Percentiles rank a stretch among this genome's conserved stretches.
Evolutionary conservation across 2,113 vertebrate species (phyloP).

Genomic region (Pomatostomus ruficeps): DNA sequence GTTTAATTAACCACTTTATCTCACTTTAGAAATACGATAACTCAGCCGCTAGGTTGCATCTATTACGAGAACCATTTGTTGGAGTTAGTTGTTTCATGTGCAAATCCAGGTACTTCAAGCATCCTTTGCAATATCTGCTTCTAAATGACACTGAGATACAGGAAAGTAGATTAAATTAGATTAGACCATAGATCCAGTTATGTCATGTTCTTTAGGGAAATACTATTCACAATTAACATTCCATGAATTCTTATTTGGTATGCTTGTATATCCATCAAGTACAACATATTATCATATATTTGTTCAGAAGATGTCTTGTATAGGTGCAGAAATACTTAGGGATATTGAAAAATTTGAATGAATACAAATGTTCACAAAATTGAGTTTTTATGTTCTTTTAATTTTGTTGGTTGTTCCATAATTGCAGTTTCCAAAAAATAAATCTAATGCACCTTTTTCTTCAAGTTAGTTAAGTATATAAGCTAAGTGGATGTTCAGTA

Average conservation of each 20-base stretch:
- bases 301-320: background rate
- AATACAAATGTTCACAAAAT: background rate
- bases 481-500: background rate
- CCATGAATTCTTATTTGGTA: background rate
- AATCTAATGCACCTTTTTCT: background rate
- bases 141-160: background rate
- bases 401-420: background rate
- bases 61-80: background rate
- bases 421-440: background rate
- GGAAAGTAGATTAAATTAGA: background rate
- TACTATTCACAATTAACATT: background rate
- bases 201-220: background rate
- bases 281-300: background rate
- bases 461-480: background rate
- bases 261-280: background rate
- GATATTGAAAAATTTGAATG: background rate
- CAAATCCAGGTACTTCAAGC: background rate
- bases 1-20: slow-evolving; percentile 14
- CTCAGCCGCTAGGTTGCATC: background rate
- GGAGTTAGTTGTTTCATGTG: background rate
- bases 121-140: background rate
- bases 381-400: background rate
- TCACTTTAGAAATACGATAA: background rate
- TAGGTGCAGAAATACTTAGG: background rate
- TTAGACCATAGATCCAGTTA: background rate